Evolutionary conservation across 2,113 vertebrate genomes (phyloP).

Genomic region (Zingel zingel): DNA sequence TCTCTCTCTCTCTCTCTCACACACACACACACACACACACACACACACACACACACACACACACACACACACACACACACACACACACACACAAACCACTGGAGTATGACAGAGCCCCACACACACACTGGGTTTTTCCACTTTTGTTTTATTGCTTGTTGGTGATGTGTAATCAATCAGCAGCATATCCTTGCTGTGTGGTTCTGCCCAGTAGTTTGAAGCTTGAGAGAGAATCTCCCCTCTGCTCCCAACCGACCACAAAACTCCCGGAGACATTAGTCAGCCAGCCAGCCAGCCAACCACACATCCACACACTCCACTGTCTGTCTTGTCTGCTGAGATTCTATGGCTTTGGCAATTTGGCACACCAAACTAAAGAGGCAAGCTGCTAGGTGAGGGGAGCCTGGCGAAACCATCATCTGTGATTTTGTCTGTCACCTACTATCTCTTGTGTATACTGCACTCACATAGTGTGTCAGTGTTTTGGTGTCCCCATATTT

Average conservation of each 20-base stretch:
- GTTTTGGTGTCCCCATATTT: slow-evolving; percentile 17
- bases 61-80: slow-evolving; percentile 15
- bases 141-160: slow-evolving; percentile 75
- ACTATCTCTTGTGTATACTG: slow-evolving; percentile 60
- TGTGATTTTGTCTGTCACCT: slow-evolving; percentile 78
- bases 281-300: slow-evolving; percentile 58
- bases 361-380: slow-evolving; percentile 74
- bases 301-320: slow-evolving; percentile 40
- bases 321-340: slow-evolving; percentile 69
- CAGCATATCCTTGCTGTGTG: slow-evolving; percentile 67
- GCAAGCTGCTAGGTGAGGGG: slow-evolving; percentile 79
- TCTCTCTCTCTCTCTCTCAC: no score
- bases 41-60: background rate
- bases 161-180: slow-evolving; percentile 78
- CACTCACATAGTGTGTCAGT: slow-evolving; percentile 34
- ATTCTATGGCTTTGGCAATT: slow-evolving; percentile 75
- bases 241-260: slow-evolving; percentile 70
- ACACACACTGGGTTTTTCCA: slow-evolving; percentile 59
- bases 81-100: slow-evolving; percentile 43
- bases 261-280: slow-evolving; percentile 77
- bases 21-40: background rate
- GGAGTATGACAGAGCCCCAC: slow-evolving; percentile 48
- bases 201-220: slow-evolving; percentile 74
- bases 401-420: slow-evolving; percentile 77
- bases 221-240: slow-evolving; percentile 73